Percentiles rank a stretch among this genome's conserved stretches.
Conservation (phyloP, 2,113 vertebrate genomes). For the Anolis carolinensis region DNA sequence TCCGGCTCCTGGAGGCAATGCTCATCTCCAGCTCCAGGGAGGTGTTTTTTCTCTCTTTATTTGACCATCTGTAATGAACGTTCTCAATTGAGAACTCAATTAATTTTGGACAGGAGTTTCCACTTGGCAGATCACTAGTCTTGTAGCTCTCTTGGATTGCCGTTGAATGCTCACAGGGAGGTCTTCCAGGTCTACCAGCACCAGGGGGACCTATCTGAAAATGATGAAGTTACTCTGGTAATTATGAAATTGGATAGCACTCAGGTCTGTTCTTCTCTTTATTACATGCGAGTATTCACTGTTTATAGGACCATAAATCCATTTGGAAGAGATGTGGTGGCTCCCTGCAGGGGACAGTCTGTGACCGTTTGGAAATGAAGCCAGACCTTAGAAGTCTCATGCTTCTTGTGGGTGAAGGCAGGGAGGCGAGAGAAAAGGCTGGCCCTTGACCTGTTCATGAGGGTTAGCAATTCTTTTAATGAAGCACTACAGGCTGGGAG, state of each 20-base stretch:
- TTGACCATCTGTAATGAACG: neutral
- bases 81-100: neutral
- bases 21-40: no score
- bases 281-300: slow-evolving; percentile 65
- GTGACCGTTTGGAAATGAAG: slow-evolving; percentile 15
- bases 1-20: no score
- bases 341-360: slow-evolving; percentile 20
- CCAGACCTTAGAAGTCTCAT: neutral
- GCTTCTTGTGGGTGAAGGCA: neutral
- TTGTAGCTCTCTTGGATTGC: slow-evolving; percentile 17
- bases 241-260: slow-evolving; percentile 74
- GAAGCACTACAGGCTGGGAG: neutral
- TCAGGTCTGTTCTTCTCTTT: slow-evolving; percentile 66
- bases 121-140: slow-evolving; percentile 21
- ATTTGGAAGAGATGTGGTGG: slow-evolving; percentile 26
- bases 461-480: neutral
- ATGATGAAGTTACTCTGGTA: slow-evolving; percentile 70
- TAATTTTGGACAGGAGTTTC: neutral
- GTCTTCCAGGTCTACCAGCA: slow-evolving; percentile 53
- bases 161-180: neutral
- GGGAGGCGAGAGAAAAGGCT: neutral
- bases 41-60: no score
- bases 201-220: slow-evolving; percentile 61
- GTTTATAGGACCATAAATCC: slow-evolving; percentile 68
- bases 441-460: neutral